Base-by-base conservation (phyloP, 2,113 vertebrate genomes). In the Neofelis nebulosa region DNA sequence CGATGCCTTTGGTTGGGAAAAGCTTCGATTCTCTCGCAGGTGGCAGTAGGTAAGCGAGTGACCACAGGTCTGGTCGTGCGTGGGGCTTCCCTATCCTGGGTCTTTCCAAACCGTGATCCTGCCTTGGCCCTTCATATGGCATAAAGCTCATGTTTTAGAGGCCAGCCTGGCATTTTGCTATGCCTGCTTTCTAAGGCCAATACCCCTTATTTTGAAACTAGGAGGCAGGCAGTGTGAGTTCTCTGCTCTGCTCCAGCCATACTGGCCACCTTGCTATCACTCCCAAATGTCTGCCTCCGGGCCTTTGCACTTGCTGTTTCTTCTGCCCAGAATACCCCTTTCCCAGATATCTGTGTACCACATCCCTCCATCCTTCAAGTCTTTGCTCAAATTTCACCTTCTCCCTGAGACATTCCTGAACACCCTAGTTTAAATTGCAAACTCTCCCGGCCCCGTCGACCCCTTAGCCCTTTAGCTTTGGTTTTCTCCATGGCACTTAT, bases 61-160 rank as follows among this genome's bases (percentile, higher is more conserved):
- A 57, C 31, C 13, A 2, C 38, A 13, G 21, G 73, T 69, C 45
- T 41, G 18, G 38, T 3, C 45, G 48, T 38, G 25, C 5, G 6
- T 0, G 3, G 63, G 25, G 38, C 38, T 33, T 25, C 69, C 23
- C 50, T 6, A 2, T 12, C 5, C 23, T 15, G 33, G 18, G 31
- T 21, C 36, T 61, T 73, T 57, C 61, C 19, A 71, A 85, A 15
- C 61, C 31, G 2, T 0, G 2, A 84, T 38, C 33, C 38, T 36
- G 36, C 15, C 15, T 29, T 21, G 38, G n/a, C 18, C 52, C 18
- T 23, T 41, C 15, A 38, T 7, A 19, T 0, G 38, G 50, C 71
- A 10, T 27, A 7, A 50, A 18, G 31, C 4, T 5, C 19, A 31
- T 5, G 0, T 57, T n/a, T 16, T 1, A 21, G 68, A 66, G 65